Evolutionary conservation across 2,888 invertebrate genomes (phyloP), one percentile per base, ranked within the genome.

Genomic region (Polydrusus pterygomalis): DNA sequence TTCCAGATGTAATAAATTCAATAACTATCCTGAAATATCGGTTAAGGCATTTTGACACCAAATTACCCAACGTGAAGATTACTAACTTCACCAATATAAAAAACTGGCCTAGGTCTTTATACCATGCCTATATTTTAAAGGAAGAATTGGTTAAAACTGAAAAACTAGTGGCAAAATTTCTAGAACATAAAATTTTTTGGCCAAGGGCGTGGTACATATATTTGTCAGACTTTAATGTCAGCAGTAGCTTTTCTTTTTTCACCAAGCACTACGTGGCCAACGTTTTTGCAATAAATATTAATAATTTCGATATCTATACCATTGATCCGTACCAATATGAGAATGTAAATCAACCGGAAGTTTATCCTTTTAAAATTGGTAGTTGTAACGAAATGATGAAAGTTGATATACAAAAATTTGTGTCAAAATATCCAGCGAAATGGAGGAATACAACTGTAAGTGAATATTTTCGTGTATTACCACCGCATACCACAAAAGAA

Each of bases 381-480:
- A 43, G 18, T 13, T 68, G 68, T 38, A 47, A 15, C 8, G 45
- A 43, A 2, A 25, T 47, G 1, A n/a, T 7, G n/a, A 18, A 68
- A 11, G 34, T 40, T 25, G 1, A 6, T 1, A 40, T 68, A 13
- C 8, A 40, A 34, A 68, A n/a, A 3, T 51, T 25, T n/a, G 1
- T 54, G 2, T 3, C 30, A 20, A 54, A 68, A 18, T 68, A 51
- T 54, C 68, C 68, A 34, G n/a, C 18, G 11, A 56, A 56, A 38
- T 68, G 68, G 68, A 68, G 68, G 20, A 68, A 68, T 54, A 68
- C 68, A n/a, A 68, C 68, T 8, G 51, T 68, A 1, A 10, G 38
- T 8, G 68, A 68, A 40, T 54, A 51, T 40, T 43, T 68, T 8
- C 13, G 68, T 15, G 11, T 40, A 20, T 3, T 68, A 2, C 17